Evolutionary conservation across 2,797 vertebrate genomes (phyloP).

Genomic region (Hipposideros larvatus): DNA sequence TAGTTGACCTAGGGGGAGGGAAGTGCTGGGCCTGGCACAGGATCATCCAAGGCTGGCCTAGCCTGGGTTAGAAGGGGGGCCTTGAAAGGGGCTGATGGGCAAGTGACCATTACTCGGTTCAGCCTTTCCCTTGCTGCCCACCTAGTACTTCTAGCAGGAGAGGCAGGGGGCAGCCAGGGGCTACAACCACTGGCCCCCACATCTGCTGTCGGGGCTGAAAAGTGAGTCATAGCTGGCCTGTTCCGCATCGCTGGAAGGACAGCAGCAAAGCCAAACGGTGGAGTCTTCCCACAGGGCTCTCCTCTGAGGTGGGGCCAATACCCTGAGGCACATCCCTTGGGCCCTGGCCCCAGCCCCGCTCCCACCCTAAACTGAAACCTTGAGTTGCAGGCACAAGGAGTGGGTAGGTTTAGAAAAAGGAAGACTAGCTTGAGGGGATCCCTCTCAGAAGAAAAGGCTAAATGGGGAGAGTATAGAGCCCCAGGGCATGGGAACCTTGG

Average conservation of each 20-base stretch:
- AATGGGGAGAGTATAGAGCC: background rate
- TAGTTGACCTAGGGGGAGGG: background rate
- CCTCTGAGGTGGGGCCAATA: background rate
- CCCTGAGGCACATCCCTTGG: background rate
- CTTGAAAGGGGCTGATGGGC: background rate
- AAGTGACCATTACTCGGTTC: slow-evolving; percentile 18
- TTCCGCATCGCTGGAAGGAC: slow-evolving; percentile 49
- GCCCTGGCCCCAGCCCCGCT: background rate
- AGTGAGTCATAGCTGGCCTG: slow-evolving; percentile 50
- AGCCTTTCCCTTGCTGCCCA: slow-evolving; percentile 12
- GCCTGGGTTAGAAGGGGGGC: background rate
- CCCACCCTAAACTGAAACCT: background rate
- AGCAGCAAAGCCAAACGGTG: background rate
- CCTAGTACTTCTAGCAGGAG: slow-evolving; percentile 22
- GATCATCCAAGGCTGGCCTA: background rate
- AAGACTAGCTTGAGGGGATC: background rate
- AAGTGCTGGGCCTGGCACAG: background rate
- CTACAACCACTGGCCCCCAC: background rate
- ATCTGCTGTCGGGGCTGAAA: slow-evolving; percentile 8
- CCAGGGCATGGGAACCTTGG: background rate
- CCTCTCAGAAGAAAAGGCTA: slow-evolving; percentile 17
- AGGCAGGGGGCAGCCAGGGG: background rate
- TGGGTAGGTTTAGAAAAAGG: background rate
- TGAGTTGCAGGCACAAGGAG: background rate
- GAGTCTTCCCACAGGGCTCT: slow-evolving; percentile 16